phyloP scores from a whole-genome alignment of 2,113 vertebrate genomes.

The Anthoscopus minutus region DNA sequence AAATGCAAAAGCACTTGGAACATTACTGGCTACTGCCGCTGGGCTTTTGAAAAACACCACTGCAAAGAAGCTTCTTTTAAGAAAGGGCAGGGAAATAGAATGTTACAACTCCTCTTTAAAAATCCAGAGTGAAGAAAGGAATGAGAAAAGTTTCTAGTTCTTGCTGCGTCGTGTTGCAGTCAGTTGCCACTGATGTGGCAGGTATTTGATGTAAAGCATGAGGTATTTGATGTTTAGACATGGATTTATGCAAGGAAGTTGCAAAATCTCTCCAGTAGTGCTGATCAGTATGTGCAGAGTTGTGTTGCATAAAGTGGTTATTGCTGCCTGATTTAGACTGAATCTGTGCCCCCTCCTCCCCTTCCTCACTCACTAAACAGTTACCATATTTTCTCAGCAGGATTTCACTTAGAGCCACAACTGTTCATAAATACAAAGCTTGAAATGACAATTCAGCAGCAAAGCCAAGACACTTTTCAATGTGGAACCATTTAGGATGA shows the following conservation, averaged over 20 bases:
- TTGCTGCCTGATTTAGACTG: not conserved
- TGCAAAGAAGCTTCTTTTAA: not conserved
- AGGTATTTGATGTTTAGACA: not conserved
- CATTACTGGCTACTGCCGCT: not conserved
- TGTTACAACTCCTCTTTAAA: not conserved
- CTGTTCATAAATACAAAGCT: not conserved
- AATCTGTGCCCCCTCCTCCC: not conserved
- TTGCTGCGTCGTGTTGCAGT: rapidly evolving
- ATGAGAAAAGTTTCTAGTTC: not conserved
- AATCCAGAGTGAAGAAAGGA: not conserved
- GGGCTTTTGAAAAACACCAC: not conserved
- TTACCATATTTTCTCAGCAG: not conserved
- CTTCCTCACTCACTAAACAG: not conserved
- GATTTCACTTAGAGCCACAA: not conserved
- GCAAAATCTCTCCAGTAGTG: not conserved
- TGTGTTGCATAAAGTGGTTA: not conserved
- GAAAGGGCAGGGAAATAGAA: not conserved
- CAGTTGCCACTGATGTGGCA: not conserved
- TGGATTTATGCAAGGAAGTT: not conserved
- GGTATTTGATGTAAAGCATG: too few species aligned
- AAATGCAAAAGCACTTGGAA: not conserved
- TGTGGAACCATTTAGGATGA: not conserved
- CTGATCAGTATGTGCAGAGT: not conserved
- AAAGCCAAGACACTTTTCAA: rapidly evolving
- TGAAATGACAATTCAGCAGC: not conserved